These are phyloP conservation scores for Diaphora mendica DNA, from an alignment of 2,888 invertebrate genomes.

Conservation along the genomic window DNA sequence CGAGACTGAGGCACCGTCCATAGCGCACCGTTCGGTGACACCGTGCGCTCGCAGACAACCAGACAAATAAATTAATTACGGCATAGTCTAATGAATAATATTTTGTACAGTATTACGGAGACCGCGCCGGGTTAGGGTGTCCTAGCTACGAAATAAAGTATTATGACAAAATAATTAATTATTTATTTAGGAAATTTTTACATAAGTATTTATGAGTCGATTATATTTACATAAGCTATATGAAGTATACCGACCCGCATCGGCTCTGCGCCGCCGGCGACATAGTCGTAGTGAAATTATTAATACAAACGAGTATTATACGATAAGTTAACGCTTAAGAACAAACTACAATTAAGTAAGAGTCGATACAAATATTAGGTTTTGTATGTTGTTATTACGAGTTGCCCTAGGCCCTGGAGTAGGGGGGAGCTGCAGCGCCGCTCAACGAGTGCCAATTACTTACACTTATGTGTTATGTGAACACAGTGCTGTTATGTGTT, in stretches of 20 bases:
- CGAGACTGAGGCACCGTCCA: slow-evolving; percentile 38
- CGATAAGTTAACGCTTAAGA: slow-evolving; percentile 23
- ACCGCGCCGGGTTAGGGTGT: slow-evolving; percentile 36
- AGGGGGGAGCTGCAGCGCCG: slow-evolving; percentile 22
- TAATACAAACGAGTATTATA: slow-evolving; percentile 28
- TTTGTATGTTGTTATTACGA: slow-evolving; percentile 51
- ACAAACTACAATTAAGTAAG: slow-evolving; percentile 39
- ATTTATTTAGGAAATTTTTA: slow-evolving; percentile 65
- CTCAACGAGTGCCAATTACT: slow-evolving; percentile 50
- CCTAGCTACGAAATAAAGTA: slow-evolving; percentile 53
- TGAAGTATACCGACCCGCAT: slow-evolving; percentile 33
- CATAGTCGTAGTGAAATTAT: slow-evolving; percentile 15
- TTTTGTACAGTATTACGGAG: slow-evolving; percentile 70
- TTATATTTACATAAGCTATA: slow-evolving; percentile 48
- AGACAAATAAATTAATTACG: slow-evolving; percentile 50
- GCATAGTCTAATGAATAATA: slow-evolving; percentile 34
- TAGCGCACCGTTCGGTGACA: slow-evolving; percentile 14
- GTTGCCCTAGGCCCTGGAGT: slow-evolving; percentile 30
- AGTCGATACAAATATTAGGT: slow-evolving; percentile 42
- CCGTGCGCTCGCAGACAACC: slow-evolving; percentile 17
- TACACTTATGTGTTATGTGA: slow-evolving; percentile 24
- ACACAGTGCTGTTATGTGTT: slow-evolving; percentile 16
- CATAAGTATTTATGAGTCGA: slow-evolving; percentile 50
- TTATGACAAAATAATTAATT: slow-evolving; percentile 55
- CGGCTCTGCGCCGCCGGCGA: slow-evolving; percentile 3